Conservation (phyloP, 1,140 invertebrate genomes). For the Drepana arcuata region DNA sequence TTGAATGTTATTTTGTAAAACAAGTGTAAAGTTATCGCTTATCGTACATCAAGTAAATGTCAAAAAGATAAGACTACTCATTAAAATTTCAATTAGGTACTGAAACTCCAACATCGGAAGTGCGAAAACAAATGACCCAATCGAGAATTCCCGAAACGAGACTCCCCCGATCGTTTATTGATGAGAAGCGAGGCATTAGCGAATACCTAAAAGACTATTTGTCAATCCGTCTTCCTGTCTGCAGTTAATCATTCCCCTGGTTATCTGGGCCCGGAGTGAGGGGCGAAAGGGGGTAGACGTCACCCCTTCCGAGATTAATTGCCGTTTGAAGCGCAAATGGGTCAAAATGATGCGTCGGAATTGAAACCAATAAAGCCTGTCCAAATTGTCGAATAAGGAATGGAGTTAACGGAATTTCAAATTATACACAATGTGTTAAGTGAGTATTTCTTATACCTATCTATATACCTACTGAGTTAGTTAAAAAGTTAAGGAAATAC, state of each 20-base stretch:
- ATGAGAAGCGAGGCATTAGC: constrained; percentile 55
- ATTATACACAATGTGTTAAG: no score
- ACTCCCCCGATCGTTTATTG: constrained; percentile 42
- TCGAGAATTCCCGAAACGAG: constrained; percentile 6
- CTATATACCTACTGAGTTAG: no score
- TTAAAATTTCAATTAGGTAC: no score
- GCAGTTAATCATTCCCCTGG: constrained; percentile 56
- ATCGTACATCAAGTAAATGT: no score
- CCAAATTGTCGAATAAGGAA: no score
- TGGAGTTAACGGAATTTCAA: no score
- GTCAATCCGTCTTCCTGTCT: constrained; percentile 66
- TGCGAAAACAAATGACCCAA: constrained; percentile 9
- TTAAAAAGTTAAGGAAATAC: no score
- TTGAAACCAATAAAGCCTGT: constrained; percentile 26
- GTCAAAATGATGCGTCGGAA: constrained; percentile 41
- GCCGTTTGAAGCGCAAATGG: constrained; percentile 36
- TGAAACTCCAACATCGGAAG: no score
- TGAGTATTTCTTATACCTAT: no score
- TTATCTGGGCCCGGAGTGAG: constrained; percentile 30
- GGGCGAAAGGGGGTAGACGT: constrained; percentile 31
- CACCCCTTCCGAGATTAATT: constrained; percentile 58
- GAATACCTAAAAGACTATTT: constrained; percentile 66
- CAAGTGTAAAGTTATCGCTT: no score
- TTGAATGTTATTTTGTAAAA: no score
- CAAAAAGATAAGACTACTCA: no score